phyloP scores from a whole-genome alignment of 2,797 vertebrate genomes.

The Spheniscus humboldti region DNA sequence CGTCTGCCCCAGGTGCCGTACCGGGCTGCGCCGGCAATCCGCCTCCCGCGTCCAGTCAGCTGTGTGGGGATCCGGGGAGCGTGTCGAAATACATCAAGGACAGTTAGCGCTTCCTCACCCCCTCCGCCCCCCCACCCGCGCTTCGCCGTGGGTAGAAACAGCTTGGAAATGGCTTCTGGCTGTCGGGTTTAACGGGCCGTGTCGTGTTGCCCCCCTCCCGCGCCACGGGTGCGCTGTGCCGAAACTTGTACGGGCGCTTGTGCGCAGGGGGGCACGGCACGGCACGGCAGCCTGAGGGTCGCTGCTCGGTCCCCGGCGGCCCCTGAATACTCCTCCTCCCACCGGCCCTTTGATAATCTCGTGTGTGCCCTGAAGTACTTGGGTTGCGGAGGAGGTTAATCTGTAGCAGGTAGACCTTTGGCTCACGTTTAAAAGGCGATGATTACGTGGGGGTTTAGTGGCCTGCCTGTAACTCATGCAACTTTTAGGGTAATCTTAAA shows the following conservation, averaged over 20 bases:
- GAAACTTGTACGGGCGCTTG: background rate
- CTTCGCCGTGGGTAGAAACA: background rate
- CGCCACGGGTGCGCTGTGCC: background rate
- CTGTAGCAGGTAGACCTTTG: slow-evolving; percentile 25
- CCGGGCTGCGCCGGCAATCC: background rate
- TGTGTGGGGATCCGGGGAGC: background rate
- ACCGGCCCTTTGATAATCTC: background rate
- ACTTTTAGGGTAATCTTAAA: background rate
- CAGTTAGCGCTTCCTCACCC: background rate
- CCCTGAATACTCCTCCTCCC: background rate
- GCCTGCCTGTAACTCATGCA: background rate
- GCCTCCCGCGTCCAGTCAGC: background rate
- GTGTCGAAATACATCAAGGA: background rate
- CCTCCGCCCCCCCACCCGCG: background rate
- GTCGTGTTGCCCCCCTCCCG: background rate
- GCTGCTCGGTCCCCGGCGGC: background rate
- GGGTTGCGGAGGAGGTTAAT: slow-evolving; percentile 48
- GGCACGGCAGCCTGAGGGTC: background rate
- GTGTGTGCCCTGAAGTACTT: background rate
- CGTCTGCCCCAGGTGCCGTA: background rate
- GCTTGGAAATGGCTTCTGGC: background rate
- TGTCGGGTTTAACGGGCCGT: background rate
- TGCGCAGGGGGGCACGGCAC: background rate
- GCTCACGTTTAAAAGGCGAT: background rate
- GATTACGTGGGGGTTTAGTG: background rate